Percentiles rank a stretch among this genome's conserved stretches.
These are phyloP conservation scores for Sebastes nivosus DNA, from an alignment of 2,797 vertebrate genomes.

Conservation along the genomic window DNA sequence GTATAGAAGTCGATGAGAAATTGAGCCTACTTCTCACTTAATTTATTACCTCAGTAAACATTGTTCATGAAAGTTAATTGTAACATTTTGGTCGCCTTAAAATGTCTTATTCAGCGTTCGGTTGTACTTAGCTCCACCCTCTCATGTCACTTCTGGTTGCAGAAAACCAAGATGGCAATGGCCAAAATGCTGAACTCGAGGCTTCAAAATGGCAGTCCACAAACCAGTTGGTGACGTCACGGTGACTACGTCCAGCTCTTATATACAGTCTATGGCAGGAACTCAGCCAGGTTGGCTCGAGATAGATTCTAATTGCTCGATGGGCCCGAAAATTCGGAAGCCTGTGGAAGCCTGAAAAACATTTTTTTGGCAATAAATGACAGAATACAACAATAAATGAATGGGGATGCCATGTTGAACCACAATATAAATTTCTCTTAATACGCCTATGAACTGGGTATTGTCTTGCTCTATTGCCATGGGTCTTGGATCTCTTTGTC, in stretches of 20 bases:
- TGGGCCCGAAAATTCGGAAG: no score
- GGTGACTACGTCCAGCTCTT: no score
- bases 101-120: background rate
- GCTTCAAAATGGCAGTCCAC: background rate
- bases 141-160: background rate
- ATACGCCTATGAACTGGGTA: background rate
- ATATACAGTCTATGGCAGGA: background rate
- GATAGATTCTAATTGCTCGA: no score
- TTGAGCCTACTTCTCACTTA: no score
- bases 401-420: background rate
- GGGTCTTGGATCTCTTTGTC: background rate
- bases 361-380: background rate
- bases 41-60: no score
- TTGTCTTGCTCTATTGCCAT: background rate
- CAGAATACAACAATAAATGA: background rate
- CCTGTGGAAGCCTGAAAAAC: background rate
- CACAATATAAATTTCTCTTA: background rate
- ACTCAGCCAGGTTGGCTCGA: rapidly evolving
- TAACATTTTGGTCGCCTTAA: background rate
- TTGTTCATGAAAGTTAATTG: background rate
- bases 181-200: background rate
- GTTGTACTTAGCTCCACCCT: background rate
- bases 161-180: background rate
- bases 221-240: background rate
- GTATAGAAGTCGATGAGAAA: no score